phyloP scores from a whole-genome alignment of 92 coral and sea anemone genomes.

The Anthopleura xanthogrammica region DNA sequence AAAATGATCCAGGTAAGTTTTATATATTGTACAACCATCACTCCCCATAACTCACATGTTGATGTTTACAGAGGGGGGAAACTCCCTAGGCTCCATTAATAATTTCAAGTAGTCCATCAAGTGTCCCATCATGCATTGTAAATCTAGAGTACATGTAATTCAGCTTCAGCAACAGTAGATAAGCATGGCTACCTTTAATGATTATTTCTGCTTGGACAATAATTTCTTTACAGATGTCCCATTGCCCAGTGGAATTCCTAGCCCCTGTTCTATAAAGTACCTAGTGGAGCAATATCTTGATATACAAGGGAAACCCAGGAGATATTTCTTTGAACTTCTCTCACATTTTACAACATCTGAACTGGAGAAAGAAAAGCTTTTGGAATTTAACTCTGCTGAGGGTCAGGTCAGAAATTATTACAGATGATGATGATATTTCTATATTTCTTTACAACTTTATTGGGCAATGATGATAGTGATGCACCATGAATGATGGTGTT shows the following conservation, averaged over 20 bases:
- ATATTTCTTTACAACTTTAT: not conserved
- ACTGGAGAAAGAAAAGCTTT: constrained; percentile 87
- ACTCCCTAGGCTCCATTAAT: too few relatives aligned
- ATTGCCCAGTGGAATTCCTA: constrained; percentile 73
- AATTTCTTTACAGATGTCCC: constrained; percentile 55
- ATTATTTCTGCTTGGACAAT: not conserved
- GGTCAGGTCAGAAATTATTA: constrained; percentile 73
- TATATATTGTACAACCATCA: too few relatives aligned
- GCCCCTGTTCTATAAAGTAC: constrained; percentile 81
- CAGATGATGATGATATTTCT: not conserved
- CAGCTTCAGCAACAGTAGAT: too few relatives aligned
- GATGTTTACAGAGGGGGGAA: too few relatives aligned
- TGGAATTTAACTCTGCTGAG: constrained; percentile 88
- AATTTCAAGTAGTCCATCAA: too few relatives aligned
- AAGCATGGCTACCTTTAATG: not conserved
- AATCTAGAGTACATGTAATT: too few relatives aligned
- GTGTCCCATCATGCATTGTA: too few relatives aligned
- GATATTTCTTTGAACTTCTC: constrained; percentile 95
- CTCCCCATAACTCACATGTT: too few relatives aligned
- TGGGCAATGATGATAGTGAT: not conserved
- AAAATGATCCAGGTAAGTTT: constrained; percentile 76
- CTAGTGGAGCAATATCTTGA: constrained; percentile 93
- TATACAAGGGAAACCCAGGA: constrained; percentile 88
- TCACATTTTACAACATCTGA: constrained; percentile 92
- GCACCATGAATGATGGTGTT: not conserved